Percentiles rank a stretch among this genome's conserved stretches.
phyloP scores from a whole-genome alignment of 2,113 vertebrate species.

The Rissa tridactyla region DNA sequence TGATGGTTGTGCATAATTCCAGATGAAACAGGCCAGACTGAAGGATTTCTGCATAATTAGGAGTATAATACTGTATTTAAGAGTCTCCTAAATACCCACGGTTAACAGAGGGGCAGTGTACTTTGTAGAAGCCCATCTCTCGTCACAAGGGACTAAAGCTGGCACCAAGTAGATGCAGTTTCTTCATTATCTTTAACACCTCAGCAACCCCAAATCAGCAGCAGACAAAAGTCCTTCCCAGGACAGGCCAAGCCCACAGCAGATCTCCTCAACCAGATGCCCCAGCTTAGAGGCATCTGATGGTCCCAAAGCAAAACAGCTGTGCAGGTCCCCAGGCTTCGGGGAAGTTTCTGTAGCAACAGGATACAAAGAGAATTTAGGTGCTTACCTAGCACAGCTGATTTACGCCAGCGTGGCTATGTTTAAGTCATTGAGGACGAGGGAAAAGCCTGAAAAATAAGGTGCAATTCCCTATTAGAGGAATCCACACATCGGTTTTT shows the following conservation, averaged over 20 bases:
- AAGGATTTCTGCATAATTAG: conserved; percentile 49
- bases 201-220: not conserved
- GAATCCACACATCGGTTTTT: not conserved
- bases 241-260: not conserved
- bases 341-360: conserved; percentile 19
- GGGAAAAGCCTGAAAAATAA: not conserved
- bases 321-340: not conserved
- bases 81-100: not conserved
- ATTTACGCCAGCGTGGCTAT: not conserved
- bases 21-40: conserved; percentile 13
- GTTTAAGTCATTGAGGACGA: not conserved
- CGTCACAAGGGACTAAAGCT: not conserved
- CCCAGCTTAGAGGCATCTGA: not conserved
- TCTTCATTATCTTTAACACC: not conserved
- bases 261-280: not conserved
- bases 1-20: not conserved
- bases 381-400: not conserved
- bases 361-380: not conserved
- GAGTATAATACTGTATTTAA: conserved; percentile 17
- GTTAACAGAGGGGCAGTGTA: not conserved
- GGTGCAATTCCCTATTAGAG: not conserved
- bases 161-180: not conserved
- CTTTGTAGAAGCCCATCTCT: not conserved
- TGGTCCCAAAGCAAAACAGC: not conserved
- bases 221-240: not conserved